These are phyloP conservation scores for Nyctereutes procyonoides DNA, from an alignment of 2,113 vertebrate genomes.

Conservation along the genomic window DNA sequence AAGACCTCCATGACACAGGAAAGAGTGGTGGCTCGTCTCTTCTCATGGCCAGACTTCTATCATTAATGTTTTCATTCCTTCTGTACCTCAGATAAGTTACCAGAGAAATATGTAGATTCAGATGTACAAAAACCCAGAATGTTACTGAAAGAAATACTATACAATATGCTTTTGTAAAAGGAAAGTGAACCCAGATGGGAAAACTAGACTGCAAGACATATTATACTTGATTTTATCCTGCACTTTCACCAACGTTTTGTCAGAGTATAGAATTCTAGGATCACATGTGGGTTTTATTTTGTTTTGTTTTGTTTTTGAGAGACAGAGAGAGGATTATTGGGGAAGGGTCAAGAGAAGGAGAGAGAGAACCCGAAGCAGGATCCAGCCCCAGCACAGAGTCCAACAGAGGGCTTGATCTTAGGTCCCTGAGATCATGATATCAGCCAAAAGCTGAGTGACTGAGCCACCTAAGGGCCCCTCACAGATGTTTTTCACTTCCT, in stretches of 20 bases:
- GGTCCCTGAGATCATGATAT: background rate
- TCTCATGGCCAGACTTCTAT: background rate
- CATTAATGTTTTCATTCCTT: background rate
- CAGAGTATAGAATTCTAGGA: background rate
- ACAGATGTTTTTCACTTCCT: background rate
- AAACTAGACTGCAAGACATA: background rate
- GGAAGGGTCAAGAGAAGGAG: background rate
- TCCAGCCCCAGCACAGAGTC: background rate
- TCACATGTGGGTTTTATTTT: background rate
- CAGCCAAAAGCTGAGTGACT: background rate
- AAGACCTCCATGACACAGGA: background rate
- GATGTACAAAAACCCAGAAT: background rate
- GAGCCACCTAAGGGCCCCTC: background rate
- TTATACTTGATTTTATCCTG: background rate
- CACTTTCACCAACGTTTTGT: background rate
- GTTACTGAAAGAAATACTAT: background rate
- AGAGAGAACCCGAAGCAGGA: background rate
- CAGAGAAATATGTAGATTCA: background rate
- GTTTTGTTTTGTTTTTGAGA: background rate
- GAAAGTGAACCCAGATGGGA: background rate
- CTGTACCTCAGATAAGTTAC: background rate
- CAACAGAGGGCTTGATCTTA: background rate
- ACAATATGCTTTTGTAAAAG: too few relatives aligned
- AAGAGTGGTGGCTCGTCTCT: background rate
- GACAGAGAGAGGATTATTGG: background rate